These are phyloP conservation scores for Vanessa tameamea DNA, from an alignment of 1,140 invertebrate genomes.

Conservation along the genomic window DNA sequence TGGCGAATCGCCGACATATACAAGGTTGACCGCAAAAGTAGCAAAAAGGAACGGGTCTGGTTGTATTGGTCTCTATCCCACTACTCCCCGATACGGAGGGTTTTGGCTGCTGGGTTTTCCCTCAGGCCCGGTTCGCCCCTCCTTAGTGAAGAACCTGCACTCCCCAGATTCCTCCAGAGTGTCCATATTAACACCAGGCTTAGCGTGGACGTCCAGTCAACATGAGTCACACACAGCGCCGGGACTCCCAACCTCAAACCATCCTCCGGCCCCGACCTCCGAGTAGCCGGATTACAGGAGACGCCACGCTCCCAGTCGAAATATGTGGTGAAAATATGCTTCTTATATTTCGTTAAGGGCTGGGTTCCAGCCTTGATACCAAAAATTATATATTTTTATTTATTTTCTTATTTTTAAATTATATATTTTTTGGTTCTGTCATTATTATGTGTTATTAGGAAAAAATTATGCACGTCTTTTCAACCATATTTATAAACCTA, in stretches of 20 bases:
- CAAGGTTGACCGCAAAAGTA: no score
- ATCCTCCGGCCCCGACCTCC: slow-evolving; percentile 2
- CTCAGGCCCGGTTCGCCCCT: slow-evolving; percentile 89
- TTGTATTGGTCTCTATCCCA: no score
- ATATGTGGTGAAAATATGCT: background rate
- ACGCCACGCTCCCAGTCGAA: background rate
- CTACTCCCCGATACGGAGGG: no score
- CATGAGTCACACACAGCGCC: slow-evolving; percentile 31
- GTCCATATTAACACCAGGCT: slow-evolving; percentile 96
- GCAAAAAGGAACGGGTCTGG: no score
- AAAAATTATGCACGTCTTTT: no score
- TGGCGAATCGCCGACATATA: no score
- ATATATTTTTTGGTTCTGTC: no score
- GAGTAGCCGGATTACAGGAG: background rate
- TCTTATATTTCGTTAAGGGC: background rate
- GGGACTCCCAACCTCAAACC: slow-evolving; percentile 1
- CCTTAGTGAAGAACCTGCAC: slow-evolving; percentile 88
- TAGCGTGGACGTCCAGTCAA: slow-evolving; percentile 48
- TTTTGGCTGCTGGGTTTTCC: slow-evolving; percentile 61
- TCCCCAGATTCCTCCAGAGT: slow-evolving; percentile 88
- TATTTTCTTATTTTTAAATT: no score
- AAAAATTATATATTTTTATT: no score
- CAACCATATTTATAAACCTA: no score
- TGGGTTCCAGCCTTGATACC: background rate
- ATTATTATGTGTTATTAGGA: no score